A percentile compares a stretch with the other conserved stretches of the same genome.
Evolutionary conservation across 2,888 invertebrate species (phyloP).

Genomic region (Imbricaverruca yamaguchii): DNA sequence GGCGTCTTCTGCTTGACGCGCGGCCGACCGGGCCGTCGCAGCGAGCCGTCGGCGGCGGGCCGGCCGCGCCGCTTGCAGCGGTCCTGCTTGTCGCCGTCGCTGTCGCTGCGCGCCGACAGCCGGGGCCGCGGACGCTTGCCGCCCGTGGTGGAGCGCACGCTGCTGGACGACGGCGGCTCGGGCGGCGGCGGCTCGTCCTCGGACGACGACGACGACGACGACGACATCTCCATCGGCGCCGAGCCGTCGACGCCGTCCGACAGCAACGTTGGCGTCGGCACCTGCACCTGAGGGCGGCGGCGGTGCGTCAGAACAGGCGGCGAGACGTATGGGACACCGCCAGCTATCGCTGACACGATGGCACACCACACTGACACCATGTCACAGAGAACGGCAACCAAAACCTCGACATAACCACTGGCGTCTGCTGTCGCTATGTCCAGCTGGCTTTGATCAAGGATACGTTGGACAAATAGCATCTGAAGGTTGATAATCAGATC

Average conservation of each 20-base stretch:
- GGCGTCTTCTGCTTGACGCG: neutral
- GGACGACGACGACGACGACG: neutral
- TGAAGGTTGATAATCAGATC: too few species aligned
- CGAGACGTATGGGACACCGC: too few species aligned
- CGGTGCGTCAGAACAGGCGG: too few species aligned
- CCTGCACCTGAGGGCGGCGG: neutral
- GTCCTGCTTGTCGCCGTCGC: neutral
- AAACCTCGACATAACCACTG: too few species aligned
- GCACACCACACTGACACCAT: too few species aligned
- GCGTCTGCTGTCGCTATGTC: too few species aligned
- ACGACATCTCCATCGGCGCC: neutral
- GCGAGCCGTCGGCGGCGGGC: conserved; percentile 6
- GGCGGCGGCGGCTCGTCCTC: neutral
- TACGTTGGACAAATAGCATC: too few species aligned
- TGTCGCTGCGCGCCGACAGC: conserved; percentile 14
- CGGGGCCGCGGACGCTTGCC: conserved; percentile 13
- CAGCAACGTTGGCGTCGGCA: neutral
- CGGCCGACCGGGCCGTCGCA: conserved; percentile 13
- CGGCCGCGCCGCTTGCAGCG: neutral
- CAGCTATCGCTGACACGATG: too few species aligned
- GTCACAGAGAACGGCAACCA: too few species aligned
- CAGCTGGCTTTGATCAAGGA: too few species aligned
- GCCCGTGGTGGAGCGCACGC: conserved; percentile 10
- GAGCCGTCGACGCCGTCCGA: neutral
- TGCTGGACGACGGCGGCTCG: neutral